These are phyloP conservation scores for Aphaenogaster rudis DNA, from an alignment of 1,140 invertebrate genomes.

Conservation along the genomic window DNA sequence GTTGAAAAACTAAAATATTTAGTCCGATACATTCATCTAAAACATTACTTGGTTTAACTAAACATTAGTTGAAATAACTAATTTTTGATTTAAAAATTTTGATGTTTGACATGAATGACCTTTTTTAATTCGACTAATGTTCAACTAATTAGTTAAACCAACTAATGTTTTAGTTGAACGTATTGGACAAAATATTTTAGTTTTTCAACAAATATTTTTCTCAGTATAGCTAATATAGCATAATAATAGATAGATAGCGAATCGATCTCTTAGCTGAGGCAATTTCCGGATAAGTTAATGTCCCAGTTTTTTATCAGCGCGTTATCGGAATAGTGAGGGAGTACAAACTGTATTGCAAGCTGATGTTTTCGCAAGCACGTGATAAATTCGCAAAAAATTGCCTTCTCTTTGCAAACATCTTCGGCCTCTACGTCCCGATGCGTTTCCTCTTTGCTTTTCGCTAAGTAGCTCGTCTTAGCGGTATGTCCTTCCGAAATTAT, in stretches of 20 bases:
- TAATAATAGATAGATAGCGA: not conserved
- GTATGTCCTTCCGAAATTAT: not conserved
- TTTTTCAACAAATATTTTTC: too few relatives aligned
- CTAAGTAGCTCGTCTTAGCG: not conserved
- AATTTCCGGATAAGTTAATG: not conserved
- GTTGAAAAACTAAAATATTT: too few relatives aligned
- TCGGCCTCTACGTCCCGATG: too few relatives aligned
- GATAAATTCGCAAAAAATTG: not conserved
- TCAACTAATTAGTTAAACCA: too few relatives aligned
- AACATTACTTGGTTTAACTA: too few relatives aligned
- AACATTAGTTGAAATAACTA: too few relatives aligned
- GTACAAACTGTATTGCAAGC: conserved; percentile 24
- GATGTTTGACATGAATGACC: too few relatives aligned
- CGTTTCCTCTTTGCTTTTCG: not conserved
- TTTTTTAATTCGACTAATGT: too few relatives aligned
- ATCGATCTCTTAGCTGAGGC: not conserved
- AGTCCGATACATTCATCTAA: too few relatives aligned
- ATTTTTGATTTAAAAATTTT: too few relatives aligned
- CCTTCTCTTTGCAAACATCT: not conserved
- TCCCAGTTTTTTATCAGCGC: not conserved
- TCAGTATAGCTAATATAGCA: not conserved
- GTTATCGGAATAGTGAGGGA: not conserved
- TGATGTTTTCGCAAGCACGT: conserved; percentile 23
- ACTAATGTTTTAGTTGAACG: too few relatives aligned
- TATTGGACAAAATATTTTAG: too few relatives aligned